Percentiles rank a stretch among this genome's conserved stretches.
Evolutionary conservation across 2,797 vertebrate genomes (phyloP).

Genomic region (Squalus acanthias): DNA sequence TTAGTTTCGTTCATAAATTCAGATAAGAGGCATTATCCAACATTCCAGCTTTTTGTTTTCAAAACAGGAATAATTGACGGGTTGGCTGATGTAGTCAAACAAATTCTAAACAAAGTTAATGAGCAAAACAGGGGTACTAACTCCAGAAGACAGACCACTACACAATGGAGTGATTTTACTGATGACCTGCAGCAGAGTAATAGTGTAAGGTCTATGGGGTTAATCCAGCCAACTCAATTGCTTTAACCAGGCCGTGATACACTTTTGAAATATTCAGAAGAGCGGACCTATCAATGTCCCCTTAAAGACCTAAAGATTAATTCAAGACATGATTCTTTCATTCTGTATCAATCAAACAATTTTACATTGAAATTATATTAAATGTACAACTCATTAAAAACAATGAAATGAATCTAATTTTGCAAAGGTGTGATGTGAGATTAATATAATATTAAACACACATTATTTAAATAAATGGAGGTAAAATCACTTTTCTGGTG

Average conservation of each 20-base stretch:
- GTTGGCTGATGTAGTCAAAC: background rate
- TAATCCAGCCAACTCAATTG: background rate
- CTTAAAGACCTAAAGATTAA: constrained; percentile 33
- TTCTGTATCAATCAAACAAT: constrained; percentile 33
- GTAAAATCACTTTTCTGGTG: constrained; percentile 11
- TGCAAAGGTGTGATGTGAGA: constrained; percentile 21
- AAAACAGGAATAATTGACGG: background rate
- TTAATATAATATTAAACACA: constrained; percentile 35
- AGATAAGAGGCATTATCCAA: background rate
- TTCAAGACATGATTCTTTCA: constrained; percentile 31
- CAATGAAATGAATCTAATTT: constrained; percentile 35
- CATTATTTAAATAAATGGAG: constrained; percentile 34
- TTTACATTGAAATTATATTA: constrained; percentile 33
- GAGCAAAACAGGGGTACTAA: background rate
- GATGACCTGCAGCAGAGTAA: background rate
- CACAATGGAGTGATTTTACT: background rate
- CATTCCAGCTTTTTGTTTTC: background rate
- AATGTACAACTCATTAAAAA: constrained; percentile 31
- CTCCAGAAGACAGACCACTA: background rate
- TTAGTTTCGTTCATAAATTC: background rate
- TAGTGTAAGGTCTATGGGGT: background rate
- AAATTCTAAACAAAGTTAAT: background rate
- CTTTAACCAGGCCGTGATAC: background rate
- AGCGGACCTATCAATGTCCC: background rate
- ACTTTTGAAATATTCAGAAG: constrained; percentile 21